Percentiles rank a stretch among this genome's conserved stretches.
Conservation (phyloP, 2,797 vertebrate species). For the Typhlichthys subterraneus region DNA sequence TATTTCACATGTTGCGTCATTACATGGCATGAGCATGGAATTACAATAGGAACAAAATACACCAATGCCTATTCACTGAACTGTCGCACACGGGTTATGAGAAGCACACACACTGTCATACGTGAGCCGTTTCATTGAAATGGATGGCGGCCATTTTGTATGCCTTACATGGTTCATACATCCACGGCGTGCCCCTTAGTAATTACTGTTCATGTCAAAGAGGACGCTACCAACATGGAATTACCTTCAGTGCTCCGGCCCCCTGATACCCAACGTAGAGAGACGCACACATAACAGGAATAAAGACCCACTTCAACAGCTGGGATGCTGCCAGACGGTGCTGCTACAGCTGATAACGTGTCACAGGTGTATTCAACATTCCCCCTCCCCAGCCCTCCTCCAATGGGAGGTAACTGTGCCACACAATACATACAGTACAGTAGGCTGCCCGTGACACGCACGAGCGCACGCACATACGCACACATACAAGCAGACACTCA, state of each 20-base stretch:
- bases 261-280: slow-evolving; percentile 45
- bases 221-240: slow-evolving; percentile 46
- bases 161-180: too few species aligned
- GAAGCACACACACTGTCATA: too few species aligned
- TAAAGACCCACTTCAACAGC: slow-evolving; percentile 58
- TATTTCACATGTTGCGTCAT: too few species aligned
- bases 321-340: slow-evolving; percentile 59
- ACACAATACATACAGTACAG: slow-evolving; percentile 21
- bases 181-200: slow-evolving; percentile 41
- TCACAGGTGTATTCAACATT: slow-evolving; percentile 47
- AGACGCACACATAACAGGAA: slow-evolving; percentile 41
- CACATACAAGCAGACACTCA: slow-evolving; percentile 1
- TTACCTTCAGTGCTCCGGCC: slow-evolving; percentile 29
- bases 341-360: slow-evolving; percentile 68
- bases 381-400: slow-evolving; percentile 20
- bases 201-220: slow-evolving; percentile 63
- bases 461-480: background rate
- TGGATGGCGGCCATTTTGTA: too few species aligned
- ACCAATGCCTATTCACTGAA: too few species aligned
- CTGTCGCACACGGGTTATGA: too few species aligned
- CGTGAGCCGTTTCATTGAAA: too few species aligned
- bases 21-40: too few species aligned
- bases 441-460: slow-evolving; percentile 4
- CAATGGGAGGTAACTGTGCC: slow-evolving; percentile 43
- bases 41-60: too few species aligned